A percentile compares a stretch with the other conserved stretches of the same genome.
These are phyloP conservation scores for Eulemur mongoz DNA, from an alignment of 2,797 vertebrate species.

Conservation along the genomic window DNA sequence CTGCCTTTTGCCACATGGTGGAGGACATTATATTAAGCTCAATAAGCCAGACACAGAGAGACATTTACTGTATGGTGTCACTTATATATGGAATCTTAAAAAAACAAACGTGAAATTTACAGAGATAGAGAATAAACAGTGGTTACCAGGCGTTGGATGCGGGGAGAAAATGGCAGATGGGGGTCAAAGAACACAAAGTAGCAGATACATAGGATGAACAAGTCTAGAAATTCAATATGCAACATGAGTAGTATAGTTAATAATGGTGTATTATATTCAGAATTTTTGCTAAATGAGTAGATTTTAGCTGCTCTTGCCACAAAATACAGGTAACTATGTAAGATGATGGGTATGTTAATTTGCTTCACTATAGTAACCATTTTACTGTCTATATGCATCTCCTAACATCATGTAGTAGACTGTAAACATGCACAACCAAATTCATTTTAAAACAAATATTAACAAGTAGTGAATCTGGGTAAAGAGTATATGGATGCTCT, in stretches of 20 bases:
- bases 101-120: neutral
- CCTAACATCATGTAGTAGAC: neutral
- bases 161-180: neutral
- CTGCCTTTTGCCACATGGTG: neutral
- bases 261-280: neutral
- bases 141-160: neutral
- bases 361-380: neutral
- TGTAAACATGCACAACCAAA: neutral
- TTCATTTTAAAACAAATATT: neutral
- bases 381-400: neutral
- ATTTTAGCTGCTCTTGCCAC: neutral
- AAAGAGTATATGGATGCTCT: neutral
- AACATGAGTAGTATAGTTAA: neutral
- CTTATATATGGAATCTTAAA: neutral
- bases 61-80: neutral
- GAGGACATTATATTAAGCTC: neutral
- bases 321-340: neutral
- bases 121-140: neutral
- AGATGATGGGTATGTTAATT: neutral
- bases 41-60: neutral
- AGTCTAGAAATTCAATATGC: neutral
- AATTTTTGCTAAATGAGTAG: neutral
- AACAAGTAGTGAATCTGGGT: neutral
- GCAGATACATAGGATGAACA: neutral
- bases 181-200: neutral